These are phyloP conservation scores for Pardosa pseudoannulata DNA, from an alignment of 2,888 invertebrate genomes.

Conservation along the genomic window DNA sequence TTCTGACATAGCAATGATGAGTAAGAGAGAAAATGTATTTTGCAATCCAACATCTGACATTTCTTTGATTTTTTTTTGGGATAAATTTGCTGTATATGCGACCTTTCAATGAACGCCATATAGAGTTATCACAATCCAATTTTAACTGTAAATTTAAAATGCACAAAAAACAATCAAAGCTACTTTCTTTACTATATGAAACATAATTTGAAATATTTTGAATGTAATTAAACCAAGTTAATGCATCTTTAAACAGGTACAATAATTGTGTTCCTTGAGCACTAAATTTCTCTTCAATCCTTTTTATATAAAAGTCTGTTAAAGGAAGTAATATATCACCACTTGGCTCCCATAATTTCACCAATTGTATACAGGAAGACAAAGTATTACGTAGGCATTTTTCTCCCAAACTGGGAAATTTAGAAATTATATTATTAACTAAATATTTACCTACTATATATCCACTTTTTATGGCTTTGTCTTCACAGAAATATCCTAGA, in stretches of 20 bases:
- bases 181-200: constrained; percentile 25
- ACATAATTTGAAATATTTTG: not conserved
- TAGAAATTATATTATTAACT: constrained; percentile 15
- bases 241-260: constrained; percentile 28
- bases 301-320: constrained; percentile 54
- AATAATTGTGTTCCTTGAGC: constrained; percentile 18
- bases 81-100: constrained; percentile 51
- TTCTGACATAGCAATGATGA: constrained; percentile 32
- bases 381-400: constrained; percentile 23
- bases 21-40: constrained; percentile 51
- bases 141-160: constrained; percentile 36
- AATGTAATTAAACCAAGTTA: constrained; percentile 38
- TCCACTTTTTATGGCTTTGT: constrained; percentile 23
- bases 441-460: constrained; percentile 34
- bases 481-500: constrained; percentile 7
- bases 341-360: constrained; percentile 46
- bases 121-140: constrained; percentile 2
- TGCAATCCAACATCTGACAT: constrained; percentile 57
- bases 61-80: constrained; percentile 44
- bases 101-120: constrained; percentile 57
- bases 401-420: constrained; percentile 2
- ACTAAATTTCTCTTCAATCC: constrained; percentile 44
- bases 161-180: constrained; percentile 38
- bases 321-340: constrained; percentile 45
- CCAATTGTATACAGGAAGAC: constrained; percentile 30